Evolutionary conservation across 2,113 vertebrate species (phyloP).

Genomic region (Mormyrus iriodes): DNA sequence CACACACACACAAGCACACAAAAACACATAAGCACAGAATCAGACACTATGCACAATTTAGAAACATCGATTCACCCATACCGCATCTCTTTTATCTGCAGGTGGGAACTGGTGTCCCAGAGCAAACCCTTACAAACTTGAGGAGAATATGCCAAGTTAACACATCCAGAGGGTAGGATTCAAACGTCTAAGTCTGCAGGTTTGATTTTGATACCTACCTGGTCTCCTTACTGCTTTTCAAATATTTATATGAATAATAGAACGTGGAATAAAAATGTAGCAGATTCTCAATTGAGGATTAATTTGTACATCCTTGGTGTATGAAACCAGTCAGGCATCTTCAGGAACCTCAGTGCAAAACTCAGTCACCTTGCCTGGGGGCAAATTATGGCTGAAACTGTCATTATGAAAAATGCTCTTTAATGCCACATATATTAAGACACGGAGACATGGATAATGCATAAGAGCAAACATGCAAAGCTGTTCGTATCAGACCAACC

Average conservation of each 20-base stretch:
- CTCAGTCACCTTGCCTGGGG: conserved; percentile 19
- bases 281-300: neutral
- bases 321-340: conserved; percentile 13
- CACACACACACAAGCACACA: neutral
- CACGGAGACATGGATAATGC: neutral
- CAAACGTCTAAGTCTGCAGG: neutral
- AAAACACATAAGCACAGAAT: neutral
- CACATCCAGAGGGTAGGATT: neutral
- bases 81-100: neutral
- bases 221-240: neutral
- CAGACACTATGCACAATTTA: neutral
- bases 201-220: neutral
- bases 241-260: neutral
- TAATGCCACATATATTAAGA: conserved; percentile 15
- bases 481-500: conserved; percentile 2
- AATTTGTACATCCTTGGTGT: neutral
- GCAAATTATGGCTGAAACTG: conserved; percentile 18
- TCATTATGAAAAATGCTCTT: conserved; percentile 22
- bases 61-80: neutral
- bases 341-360: neutral
- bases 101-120: neutral
- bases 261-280: neutral
- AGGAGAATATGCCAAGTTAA: neutral
- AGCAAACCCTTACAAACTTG: neutral
- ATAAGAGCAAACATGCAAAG: conserved; percentile 15